Evolutionary conservation across 2,113 vertebrate species (phyloP), one percentile per base, ranked within the genome.

Genomic region (Numida meleagris): DNA sequence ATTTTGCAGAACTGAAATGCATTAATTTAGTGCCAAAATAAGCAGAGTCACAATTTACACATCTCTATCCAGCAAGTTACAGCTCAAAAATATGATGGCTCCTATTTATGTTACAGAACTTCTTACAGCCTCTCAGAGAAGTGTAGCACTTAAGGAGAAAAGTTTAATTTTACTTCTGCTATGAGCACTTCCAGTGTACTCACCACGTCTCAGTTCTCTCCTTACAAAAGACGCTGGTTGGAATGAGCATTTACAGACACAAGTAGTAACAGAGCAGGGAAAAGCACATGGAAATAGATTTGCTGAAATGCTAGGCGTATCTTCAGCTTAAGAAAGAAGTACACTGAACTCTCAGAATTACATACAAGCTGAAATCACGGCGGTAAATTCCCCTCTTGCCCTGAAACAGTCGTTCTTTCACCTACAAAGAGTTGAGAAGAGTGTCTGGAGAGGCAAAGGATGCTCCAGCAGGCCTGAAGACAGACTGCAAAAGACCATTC

Each of bases 31-130:
- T 88, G 90, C 93, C 96, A 96, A 97, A 97, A 95, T 77, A 91
- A 97, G 93, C 89, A 71, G 94, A 96, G 90, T 93, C 92, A 94
- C 88, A 96, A 96, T 86, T 94, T 96, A 96, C 90, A 95, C 96
- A 75, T 90, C 95, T 96, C 97, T 91, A 93, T 93, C 96, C 88
- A 91, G 88, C 78, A 80, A 83, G 86, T 89, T 97, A 96, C 96
- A 96, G 96, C 94, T 97, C 94, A 92, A 95, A 95, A 94, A 88
- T 85, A 89, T 8, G 31, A 82, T 46, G 38, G 95, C 66, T 97
- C 96, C 93, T 94, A 93, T 97, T 94, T 93, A 90, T 72, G 90
- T 68, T 65, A 57, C 91, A 80, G 86, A 96, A 82, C 81, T 76
- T 88, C 86, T 90, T 66, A 57, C 55, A 24, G 24, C 81, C 58